Conservation (phyloP, 2,888 invertebrate genomes). For the Tenthredo notha region DNA sequence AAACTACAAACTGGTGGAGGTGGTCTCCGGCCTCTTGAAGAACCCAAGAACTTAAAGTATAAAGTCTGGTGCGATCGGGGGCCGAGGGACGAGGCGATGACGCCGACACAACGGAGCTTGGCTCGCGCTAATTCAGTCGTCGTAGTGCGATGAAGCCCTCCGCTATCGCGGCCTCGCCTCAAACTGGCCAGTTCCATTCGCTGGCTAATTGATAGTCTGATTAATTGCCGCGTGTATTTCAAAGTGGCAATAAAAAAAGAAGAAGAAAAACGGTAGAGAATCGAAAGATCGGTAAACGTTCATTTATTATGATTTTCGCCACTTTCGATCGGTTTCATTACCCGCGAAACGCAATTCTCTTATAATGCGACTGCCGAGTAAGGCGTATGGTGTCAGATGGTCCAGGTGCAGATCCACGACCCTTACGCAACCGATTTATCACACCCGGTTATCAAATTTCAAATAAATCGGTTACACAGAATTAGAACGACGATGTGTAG, state of each 20-base stretch:
- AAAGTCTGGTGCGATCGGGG: conserved; percentile 20
- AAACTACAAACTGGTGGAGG: not conserved
- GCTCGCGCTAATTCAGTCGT: conserved; percentile 74
- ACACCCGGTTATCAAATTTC: not conserved
- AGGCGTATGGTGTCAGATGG: not conserved
- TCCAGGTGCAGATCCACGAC: not conserved
- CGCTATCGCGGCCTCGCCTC: conserved; percentile 21
- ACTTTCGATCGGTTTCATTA: not conserved
- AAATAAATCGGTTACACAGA: not conserved
- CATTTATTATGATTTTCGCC: not conserved
- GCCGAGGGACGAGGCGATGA: conserved; percentile 29
- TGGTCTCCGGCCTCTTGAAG: conserved; percentile 6
- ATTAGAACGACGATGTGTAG: not conserved
- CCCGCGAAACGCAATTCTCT: not conserved
- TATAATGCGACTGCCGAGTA: not conserved
- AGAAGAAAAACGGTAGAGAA: not conserved
- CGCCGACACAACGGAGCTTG: conserved; percentile 54
- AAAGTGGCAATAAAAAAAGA: not conserved
- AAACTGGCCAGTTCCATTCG: not conserved
- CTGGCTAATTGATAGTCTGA: not conserved
- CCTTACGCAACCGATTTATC: not conserved
- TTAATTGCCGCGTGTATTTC: not conserved
- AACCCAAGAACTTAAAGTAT: not conserved
- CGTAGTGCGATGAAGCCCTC: conserved; percentile 38
- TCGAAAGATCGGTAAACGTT: not conserved